Conservation (phyloP, 35 echinoderm and acorn worm species). For the Heliocidaris tuberculata region DNA sequence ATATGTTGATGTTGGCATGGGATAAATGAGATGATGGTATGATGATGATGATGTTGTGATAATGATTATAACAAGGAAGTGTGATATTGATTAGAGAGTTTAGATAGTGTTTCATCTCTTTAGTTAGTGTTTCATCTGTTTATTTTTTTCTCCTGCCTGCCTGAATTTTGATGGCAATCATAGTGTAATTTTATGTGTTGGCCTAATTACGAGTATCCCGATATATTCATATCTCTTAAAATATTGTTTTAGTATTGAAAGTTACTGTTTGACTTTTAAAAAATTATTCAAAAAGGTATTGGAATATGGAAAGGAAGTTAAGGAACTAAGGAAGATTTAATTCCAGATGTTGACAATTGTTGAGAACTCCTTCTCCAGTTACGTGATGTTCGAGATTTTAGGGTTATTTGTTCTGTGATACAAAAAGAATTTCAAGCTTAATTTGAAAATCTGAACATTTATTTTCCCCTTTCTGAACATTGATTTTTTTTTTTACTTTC, state of each 20-base stretch:
- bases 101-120: neutral
- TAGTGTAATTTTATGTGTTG: too few species aligned
- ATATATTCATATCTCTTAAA: too few species aligned
- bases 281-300: neutral
- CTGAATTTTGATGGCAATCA: neutral
- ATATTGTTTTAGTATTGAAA: neutral
- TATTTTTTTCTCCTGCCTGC: neutral
- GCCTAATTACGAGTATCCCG: too few species aligned
- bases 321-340: neutral
- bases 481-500: too few species aligned
- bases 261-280: neutral
- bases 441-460: too few species aligned
- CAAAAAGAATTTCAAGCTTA: too few species aligned
- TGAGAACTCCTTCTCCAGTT: neutral
- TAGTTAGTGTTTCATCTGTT: neutral
- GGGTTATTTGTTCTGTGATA: too few species aligned
- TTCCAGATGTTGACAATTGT: neutral
- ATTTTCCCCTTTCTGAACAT: too few species aligned
- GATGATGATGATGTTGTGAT: neutral
- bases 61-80: neutral
- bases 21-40: neutral
- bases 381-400: neutral
- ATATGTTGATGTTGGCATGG: neutral
- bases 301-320: neutral
- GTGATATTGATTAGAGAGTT: neutral